Percentiles rank a stretch among this genome's conserved stretches.
phyloP scores from a whole-genome alignment of 2,888 invertebrate genomes.

The Mesochorus sp. region DNA sequence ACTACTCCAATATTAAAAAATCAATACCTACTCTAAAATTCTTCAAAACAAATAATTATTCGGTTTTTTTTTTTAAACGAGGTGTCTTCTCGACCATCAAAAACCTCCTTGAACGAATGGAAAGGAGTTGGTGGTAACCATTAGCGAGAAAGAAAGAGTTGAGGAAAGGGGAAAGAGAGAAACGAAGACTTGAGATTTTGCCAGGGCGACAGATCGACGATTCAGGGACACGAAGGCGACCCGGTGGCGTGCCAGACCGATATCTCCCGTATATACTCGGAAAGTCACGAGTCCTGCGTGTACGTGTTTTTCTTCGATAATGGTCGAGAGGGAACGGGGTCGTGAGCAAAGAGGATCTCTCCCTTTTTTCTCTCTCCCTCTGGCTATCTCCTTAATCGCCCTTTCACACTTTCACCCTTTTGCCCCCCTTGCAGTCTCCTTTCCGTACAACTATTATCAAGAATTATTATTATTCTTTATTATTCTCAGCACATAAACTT shows the following conservation, averaged over 20 bases:
- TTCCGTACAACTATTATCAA: neutral
- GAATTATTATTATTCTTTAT: too few species aligned
- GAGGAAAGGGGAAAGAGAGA: neutral
- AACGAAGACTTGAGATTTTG: constrained; percentile 36
- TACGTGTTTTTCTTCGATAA: constrained; percentile 14
- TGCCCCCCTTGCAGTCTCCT: neutral
- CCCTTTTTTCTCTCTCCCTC: constrained; percentile 25
- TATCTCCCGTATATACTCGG: constrained; percentile 47
- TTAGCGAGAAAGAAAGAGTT: neutral
- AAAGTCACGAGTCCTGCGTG: constrained; percentile 23
- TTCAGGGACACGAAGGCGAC: constrained; percentile 41
- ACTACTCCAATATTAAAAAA: too few species aligned
- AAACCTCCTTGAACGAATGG: too few species aligned
- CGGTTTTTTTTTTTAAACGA: too few species aligned
- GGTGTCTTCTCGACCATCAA: too few species aligned
- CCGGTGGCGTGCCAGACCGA: constrained; percentile 54
- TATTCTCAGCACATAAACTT: too few species aligned
- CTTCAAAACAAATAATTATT: too few species aligned
- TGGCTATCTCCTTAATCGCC: constrained; percentile 2
- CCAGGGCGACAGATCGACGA: constrained; percentile 43
- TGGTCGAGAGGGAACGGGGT: constrained; percentile 38
- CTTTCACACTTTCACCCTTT: neutral
- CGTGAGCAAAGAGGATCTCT: neutral
- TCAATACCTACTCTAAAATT: too few species aligned
- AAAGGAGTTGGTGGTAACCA: too few species aligned